Conservation (phyloP, 2,113 vertebrate genomes). For the Hystrix cristata region DNA sequence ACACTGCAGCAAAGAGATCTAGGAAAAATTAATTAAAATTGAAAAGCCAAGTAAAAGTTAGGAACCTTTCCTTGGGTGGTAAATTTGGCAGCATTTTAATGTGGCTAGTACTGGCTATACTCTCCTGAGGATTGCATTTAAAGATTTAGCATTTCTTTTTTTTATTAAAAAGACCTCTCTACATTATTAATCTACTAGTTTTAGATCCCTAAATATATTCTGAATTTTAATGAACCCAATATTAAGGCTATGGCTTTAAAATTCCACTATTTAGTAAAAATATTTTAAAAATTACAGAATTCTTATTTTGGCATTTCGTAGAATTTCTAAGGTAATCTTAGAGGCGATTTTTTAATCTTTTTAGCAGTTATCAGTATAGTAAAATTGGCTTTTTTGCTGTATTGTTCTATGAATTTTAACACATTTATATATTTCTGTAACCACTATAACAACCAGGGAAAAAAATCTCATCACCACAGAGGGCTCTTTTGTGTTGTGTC, state of each 20-base stretch:
- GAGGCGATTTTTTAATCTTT: background rate
- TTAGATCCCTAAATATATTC: conserved; percentile 11
- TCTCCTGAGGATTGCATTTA: background rate
- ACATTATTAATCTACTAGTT: background rate
- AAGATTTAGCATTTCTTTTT: background rate
- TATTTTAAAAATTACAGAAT: background rate
- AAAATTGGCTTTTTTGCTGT: background rate
- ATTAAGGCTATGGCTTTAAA: background rate
- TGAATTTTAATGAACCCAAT: background rate
- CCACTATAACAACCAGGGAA: background rate
- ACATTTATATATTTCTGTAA: background rate
- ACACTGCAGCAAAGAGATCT: background rate
- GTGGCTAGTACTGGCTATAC: background rate
- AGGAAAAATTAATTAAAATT: background rate
- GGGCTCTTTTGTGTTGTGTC: background rate
- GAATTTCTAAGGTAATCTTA: background rate
- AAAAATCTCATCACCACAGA: background rate
- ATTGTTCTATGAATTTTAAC: background rate
- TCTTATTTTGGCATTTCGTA: background rate
- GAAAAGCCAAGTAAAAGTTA: background rate
- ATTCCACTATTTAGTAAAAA: background rate
- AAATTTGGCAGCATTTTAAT: background rate
- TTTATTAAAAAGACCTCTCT: background rate
- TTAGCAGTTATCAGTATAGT: background rate
- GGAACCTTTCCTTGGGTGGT: background rate